phyloP scores from a whole-genome alignment of 2,797 vertebrate species.

The Tokudaia muenninki region DNA sequence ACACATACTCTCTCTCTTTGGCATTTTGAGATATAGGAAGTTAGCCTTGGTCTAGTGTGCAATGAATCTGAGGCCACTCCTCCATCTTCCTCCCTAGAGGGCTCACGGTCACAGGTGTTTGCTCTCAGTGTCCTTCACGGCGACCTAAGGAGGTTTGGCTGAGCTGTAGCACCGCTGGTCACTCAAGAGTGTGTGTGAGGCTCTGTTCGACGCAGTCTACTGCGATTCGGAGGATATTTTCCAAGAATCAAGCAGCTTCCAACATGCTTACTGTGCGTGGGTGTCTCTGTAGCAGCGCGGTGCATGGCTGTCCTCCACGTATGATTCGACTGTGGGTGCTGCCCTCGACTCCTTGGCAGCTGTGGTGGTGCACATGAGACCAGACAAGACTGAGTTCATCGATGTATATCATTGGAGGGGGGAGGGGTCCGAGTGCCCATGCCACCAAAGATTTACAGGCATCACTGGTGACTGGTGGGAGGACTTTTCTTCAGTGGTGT shows the following conservation, averaged over 20 bases:
- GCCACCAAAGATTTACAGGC: background rate
- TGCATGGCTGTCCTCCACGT: background rate
- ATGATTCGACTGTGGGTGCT: background rate
- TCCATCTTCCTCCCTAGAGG: background rate
- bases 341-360: background rate
- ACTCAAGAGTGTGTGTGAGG: too few relatives aligned
- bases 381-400: background rate
- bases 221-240: background rate
- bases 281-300: fast-evolving
- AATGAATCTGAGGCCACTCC: background rate
- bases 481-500: background rate
- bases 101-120: fast-evolving
- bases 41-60: background rate
- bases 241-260: background rate
- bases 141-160: background rate
- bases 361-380: background rate
- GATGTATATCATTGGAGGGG: background rate
- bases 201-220: background rate
- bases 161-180: fast-evolving
- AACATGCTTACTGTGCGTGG: fast-evolving
- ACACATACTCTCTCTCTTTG: background rate
- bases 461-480: background rate
- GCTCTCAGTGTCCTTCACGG: background rate
- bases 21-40: background rate
- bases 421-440: background rate